Base-by-base conservation (phyloP, 2,113 vertebrate species). In the Trematomus loennbergii region DNA sequence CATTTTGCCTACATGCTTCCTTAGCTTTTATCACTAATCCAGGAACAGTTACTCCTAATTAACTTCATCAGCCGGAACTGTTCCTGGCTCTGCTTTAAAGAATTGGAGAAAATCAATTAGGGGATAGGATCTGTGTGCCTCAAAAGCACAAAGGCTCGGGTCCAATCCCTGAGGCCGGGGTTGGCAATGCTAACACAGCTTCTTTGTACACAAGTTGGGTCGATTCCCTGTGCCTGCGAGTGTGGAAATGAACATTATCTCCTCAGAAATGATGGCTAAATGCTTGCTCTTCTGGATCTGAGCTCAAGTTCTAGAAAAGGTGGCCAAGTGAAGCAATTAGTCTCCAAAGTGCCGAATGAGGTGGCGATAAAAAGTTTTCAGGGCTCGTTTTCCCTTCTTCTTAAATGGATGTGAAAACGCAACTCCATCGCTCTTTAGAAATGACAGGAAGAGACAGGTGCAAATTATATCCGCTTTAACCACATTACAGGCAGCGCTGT, bases 31-130 rank as follows among this genome's bases (percentile, higher is more conserved):
- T 85, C 72, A 78, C 60, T 89, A 83, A 91, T 84, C 85, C 85
- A 87, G 54, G 64, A 90, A 88, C 60, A 89, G 81, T 87, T 85
- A 65, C 75, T 76, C 66, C 61, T 90, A 89, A 91, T 91, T 81
- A 85, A 80, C 82, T 78, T 74, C 66, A 78, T 89, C 80, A 85
- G 66, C 82, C 72, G 16, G 50, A 62, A 72, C 71, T 57, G 75
- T 84, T 79, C n/a, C 75, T 86, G 73, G 83, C 78, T 83, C 63
- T 46, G 71, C 48, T 85, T 58, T 80, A 69, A 82, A 70, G 74
- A 86, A 33, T 80, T 60, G 29, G 59, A 49, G 49, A 49, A 40
- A 86, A 83, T 86, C 81, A 88, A 86, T 88, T 85, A 81, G 22
- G 15, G 11, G 83, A 80, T 80, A 73, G 72, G 66, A 88, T 88